phyloP scores from a whole-genome alignment of 2,797 vertebrate genomes.

The Lophius americanus region DNA sequence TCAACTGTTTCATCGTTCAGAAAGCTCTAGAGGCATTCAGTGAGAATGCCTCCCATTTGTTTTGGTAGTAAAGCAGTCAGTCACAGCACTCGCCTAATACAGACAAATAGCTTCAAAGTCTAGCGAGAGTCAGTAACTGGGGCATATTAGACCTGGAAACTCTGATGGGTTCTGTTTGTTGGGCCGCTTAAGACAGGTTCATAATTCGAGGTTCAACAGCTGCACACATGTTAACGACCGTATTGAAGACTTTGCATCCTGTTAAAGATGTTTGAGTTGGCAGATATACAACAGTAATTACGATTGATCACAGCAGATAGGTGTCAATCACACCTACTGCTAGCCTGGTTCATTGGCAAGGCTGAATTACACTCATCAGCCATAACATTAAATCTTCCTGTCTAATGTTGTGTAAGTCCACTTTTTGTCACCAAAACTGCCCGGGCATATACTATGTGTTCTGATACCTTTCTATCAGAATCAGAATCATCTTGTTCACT shows the following conservation, averaged over 20 bases:
- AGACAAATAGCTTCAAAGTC: constrained; percentile 15
- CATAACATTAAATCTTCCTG: too few species aligned
- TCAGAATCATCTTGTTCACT: too few species aligned
- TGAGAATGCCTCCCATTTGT: constrained; percentile 34
- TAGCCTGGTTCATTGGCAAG: too few species aligned
- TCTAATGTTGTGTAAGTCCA: too few species aligned
- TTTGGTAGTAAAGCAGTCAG: constrained; percentile 55
- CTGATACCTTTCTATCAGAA: too few species aligned
- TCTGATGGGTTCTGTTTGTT: constrained; percentile 36
- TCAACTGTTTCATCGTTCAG: neutral
- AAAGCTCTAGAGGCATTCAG: neutral
- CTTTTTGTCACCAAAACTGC: too few species aligned
- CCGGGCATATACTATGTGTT: too few species aligned
- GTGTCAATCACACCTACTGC: neutral
- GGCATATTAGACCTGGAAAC: constrained; percentile 28
- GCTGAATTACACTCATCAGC: too few species aligned
- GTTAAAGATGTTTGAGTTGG: constrained; percentile 17
- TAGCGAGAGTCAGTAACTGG: constrained; percentile 6
- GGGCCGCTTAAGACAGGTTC: constrained; percentile 11
- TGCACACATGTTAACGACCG: neutral
- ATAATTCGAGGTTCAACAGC: constrained; percentile 7
- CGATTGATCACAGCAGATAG: neutral
- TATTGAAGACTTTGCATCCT: constrained; percentile 1
- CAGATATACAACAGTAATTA: neutral
- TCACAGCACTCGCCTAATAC: constrained; percentile 12